Evolutionary conservation across 2,113 vertebrate genomes (phyloP).

Genomic region (Xenus cinereus): DNA sequence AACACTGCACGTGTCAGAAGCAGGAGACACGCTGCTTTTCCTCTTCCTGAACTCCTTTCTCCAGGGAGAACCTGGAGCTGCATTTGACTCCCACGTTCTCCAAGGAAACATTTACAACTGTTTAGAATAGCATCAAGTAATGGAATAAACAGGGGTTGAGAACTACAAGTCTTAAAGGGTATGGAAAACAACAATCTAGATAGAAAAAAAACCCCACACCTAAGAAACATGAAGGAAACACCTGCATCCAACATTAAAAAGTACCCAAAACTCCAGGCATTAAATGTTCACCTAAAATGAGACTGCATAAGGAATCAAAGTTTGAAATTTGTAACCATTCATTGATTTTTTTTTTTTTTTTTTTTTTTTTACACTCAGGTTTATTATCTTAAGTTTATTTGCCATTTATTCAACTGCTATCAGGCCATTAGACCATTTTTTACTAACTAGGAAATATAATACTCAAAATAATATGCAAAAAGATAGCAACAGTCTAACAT

Average conservation of each 20-base stretch:
- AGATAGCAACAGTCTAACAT: neutral
- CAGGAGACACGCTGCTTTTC: neutral
- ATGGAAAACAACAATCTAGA: neutral
- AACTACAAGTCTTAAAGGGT: neutral
- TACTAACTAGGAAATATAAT: neutral
- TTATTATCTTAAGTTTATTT: neutral
- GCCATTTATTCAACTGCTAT: neutral
- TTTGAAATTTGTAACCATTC: neutral
- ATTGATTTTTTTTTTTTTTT: neutral
- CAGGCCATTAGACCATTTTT: neutral
- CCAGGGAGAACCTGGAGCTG: neutral
- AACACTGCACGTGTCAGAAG: neutral
- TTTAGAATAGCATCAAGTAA: neutral
- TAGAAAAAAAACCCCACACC: neutral
- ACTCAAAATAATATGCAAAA: neutral
- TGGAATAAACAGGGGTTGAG: neutral
- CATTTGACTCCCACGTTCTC: neutral
- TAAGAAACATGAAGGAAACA: neutral
- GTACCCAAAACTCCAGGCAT: neutral
- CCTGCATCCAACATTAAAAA: neutral
- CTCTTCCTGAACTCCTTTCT: neutral
- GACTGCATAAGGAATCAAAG: neutral
- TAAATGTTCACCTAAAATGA: neutral
- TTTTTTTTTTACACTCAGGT: neutral
- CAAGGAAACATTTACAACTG: neutral